Percentiles rank a stretch among this genome's conserved stretches.
These are phyloP conservation scores for Cyanoderma ruficeps DNA, from an alignment of 2,113 vertebrate species.

Conservation along the genomic window DNA sequence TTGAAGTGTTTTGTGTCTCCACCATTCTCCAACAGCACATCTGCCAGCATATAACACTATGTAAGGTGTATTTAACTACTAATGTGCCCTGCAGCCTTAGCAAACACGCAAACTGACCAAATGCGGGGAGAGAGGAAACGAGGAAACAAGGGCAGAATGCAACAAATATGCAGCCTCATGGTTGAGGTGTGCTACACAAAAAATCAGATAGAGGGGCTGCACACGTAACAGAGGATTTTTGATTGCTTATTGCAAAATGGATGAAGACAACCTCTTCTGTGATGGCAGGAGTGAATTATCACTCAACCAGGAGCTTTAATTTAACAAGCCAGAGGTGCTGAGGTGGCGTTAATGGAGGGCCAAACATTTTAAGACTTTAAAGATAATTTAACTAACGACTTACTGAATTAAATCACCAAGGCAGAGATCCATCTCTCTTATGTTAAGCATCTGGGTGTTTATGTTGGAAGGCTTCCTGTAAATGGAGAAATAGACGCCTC, in stretches of 20 bases:
- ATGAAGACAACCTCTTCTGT: background rate
- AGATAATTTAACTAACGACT: background rate
- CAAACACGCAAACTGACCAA: background rate
- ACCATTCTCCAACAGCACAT: background rate
- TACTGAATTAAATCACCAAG: background rate
- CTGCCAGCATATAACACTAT: background rate
- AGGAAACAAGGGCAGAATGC: rapidly evolving
- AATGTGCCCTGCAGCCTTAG: background rate
- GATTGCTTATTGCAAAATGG: background rate
- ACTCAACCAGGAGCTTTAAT: background rate
- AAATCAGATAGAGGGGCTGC: background rate
- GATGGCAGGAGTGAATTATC: background rate
- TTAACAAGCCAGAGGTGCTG: background rate
- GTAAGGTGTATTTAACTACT: background rate
- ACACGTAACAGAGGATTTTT: background rate
- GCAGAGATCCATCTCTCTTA: background rate
- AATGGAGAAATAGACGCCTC: background rate
- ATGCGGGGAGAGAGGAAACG: background rate
- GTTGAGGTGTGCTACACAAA: background rate
- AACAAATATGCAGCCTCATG: background rate
- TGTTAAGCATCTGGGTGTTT: background rate
- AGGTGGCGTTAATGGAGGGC: background rate
- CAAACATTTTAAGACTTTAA: background rate
- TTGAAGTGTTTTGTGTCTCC: background rate
- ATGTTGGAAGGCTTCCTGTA: background rate